A percentile compares a stretch with the other conserved stretches of the same genome.
These are phyloP conservation scores for Antitype chi DNA, from an alignment of 2,888 invertebrate species.

Conservation along the genomic window DNA sequence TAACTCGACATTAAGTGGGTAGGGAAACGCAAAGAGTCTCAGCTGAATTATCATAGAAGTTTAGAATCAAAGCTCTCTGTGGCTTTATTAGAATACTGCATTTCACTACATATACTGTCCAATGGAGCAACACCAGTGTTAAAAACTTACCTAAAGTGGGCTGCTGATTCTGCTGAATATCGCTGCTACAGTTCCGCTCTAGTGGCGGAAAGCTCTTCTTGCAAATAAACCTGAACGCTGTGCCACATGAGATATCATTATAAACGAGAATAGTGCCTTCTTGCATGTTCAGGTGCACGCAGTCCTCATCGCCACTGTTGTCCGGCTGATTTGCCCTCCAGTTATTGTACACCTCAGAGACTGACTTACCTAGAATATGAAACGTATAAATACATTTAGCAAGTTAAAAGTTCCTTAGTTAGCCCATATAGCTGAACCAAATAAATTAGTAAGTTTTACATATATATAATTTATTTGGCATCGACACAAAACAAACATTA, in stretches of 20 bases:
- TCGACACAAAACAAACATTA: too few species aligned
- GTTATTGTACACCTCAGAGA: slow-evolving; percentile 75
- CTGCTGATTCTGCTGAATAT: slow-evolving; percentile 69
- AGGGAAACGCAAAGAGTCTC: neutral
- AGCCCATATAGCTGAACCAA: neutral
- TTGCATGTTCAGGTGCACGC: slow-evolving; percentile 62
- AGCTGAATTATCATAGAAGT: neutral
- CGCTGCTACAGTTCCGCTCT: slow-evolving; percentile 77
- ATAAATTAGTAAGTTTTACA: neutral
- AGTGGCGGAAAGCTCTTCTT: slow-evolving; percentile 75
- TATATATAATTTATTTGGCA: neutral
- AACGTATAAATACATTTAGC: neutral
- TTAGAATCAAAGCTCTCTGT: neutral
- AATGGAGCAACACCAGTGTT: neutral
- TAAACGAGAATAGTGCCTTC: slow-evolving; percentile 56
- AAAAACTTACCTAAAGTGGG: slow-evolving; percentile 72
- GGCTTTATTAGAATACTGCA: neutral
- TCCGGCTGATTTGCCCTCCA: slow-evolving; percentile 66
- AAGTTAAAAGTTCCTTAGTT: neutral
- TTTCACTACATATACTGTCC: neutral
- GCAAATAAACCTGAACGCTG: slow-evolving; percentile 78
- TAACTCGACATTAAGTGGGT: neutral
- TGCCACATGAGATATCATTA: slow-evolving; percentile 74
- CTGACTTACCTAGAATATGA: slow-evolving; percentile 46
- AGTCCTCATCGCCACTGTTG: slow-evolving; percentile 71